A percentile compares a stretch with the other conserved stretches of the same genome.
These are phyloP conservation scores for Empidonax traillii DNA, from an alignment of 2,113 vertebrate species.

Conservation along the genomic window DNA sequence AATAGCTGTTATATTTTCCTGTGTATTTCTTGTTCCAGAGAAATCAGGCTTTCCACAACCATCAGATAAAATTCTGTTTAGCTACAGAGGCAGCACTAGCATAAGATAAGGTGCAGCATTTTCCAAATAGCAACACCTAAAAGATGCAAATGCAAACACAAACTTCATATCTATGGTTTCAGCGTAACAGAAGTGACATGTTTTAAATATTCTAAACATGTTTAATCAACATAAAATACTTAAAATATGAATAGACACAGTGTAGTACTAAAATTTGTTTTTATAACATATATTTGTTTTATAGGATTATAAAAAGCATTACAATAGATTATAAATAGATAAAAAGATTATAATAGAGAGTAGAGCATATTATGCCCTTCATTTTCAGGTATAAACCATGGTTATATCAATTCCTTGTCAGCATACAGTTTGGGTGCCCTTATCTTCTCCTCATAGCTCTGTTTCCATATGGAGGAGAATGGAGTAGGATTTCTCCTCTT, in stretches of 20 bases:
- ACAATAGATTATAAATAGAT: too few relatives aligned
- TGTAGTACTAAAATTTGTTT: not conserved
- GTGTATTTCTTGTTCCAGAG: not conserved
- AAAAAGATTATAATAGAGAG: not conserved
- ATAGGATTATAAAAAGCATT: not conserved
- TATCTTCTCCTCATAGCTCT: not conserved
- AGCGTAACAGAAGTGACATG: not conserved
- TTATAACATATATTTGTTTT: not conserved
- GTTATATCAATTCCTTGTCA: not conserved
- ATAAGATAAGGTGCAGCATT: not conserved
- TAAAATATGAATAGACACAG: not conserved
- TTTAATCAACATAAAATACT: not conserved
- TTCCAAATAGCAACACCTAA: not conserved
- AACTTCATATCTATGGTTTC: not conserved
- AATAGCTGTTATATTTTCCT: not conserved
- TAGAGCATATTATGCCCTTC: not conserved
- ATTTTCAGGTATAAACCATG: not conserved
- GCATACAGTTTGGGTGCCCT: not conserved
- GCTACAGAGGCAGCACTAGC: not conserved
- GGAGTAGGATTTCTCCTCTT: not conserved
- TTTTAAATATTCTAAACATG: not conserved
- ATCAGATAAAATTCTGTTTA: not conserved
- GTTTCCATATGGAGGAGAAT: not conserved
- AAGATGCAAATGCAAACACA: not conserved
- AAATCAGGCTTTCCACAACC: not conserved